Conservation (phyloP, 1,140 invertebrate genomes). For the Rhyzopertha dominica region DNA sequence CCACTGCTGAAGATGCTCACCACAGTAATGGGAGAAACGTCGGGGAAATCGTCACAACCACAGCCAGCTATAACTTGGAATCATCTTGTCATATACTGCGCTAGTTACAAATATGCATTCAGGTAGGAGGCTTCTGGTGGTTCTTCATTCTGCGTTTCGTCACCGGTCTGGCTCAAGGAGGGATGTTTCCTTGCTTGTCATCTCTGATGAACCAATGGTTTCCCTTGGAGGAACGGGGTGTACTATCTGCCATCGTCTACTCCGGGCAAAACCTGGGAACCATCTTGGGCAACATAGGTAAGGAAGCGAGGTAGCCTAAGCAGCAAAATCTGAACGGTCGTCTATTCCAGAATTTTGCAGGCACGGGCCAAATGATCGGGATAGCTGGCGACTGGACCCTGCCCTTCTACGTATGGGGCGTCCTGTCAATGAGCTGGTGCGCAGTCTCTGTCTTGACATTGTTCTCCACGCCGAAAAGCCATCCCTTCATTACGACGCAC, state of each 20-base stretch:
- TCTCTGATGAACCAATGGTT: slow-evolving; percentile 23
- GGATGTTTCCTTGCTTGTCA: slow-evolving; percentile 17
- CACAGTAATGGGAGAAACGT: too few relatives aligned
- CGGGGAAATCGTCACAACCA: too few relatives aligned
- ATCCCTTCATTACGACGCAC: slow-evolving; percentile 19
- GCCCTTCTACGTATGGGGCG: slow-evolving; percentile 24
- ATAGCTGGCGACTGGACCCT: slow-evolving; percentile 12
- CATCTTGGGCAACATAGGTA: slow-evolving; percentile 19
- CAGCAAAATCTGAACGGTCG: too few relatives aligned
- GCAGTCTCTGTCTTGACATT: slow-evolving; percentile 14
- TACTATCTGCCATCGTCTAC: slow-evolving; percentile 18
- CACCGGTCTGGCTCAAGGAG: slow-evolving; percentile 12
- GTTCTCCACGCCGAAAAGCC: slow-evolving; percentile 18
- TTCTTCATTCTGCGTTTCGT: slow-evolving; percentile 15
- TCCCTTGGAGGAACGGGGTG: slow-evolving; percentile 13
- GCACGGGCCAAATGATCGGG: too few relatives aligned
- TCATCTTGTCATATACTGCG: too few relatives aligned
- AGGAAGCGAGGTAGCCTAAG: slow-evolving; percentile 9
- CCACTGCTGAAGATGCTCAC: too few relatives aligned
- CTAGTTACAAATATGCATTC: too few relatives aligned
- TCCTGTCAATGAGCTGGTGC: slow-evolving; percentile 6
- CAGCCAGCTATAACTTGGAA: too few relatives aligned
- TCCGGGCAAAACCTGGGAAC: slow-evolving; percentile 20
- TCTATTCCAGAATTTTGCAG: too few relatives aligned
- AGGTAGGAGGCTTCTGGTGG: slow-evolving; percentile 8